Evolutionary conservation across 2,888 invertebrate genomes (phyloP), one percentile per base, ranked within the genome.

Genomic region (Hydraecia micacea): DNA sequence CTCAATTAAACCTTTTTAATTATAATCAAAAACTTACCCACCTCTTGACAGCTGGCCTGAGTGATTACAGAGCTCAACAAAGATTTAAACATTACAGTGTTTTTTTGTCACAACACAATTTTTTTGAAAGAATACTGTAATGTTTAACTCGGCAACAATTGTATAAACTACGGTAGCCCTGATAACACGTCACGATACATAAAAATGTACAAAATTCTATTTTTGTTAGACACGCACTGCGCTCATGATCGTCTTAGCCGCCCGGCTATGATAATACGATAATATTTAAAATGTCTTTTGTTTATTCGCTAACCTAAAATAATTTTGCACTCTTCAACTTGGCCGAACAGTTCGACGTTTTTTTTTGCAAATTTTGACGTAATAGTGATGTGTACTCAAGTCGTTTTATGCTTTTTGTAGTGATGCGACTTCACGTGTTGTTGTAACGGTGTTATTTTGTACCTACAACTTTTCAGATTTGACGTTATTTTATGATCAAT

Each of bases 21-120:
- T 77, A 87, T 79, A 87, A 86, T 87, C 82, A 91, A 94, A 96
- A 97, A 98, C 97, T 97, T 97, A 98, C 98, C 97, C 97, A 98
- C 98, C 98, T 98, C 98, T 98, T 98, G 97, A 97, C 97, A 98
- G 96, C 97, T 97, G 95, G 97, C 98, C 95, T 97, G 97, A 93
- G 97, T 96, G 93, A 98, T 95, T 93, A 97, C 95, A 95, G 97
- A 97, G 94, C 97, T 96, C 92, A 95, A 97, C 97, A 97, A 97
- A 96, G 97, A 96, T 96, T 96, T 97, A 97, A 97, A 97, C 97
- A 97, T 97, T 97, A 97, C 97, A 97, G 96, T 93, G 92, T 94
- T 95, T 96, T 96, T 93, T 87, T 86, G 87, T 87, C 92, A 93
- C 93, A 90, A 91, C 91, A 92, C 90, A 90, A 91, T 90, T 90